A percentile compares a stretch with the other conserved stretches of the same genome.
Conservation (phyloP, 2,888 invertebrate species). For the Eilema depressum region DNA sequence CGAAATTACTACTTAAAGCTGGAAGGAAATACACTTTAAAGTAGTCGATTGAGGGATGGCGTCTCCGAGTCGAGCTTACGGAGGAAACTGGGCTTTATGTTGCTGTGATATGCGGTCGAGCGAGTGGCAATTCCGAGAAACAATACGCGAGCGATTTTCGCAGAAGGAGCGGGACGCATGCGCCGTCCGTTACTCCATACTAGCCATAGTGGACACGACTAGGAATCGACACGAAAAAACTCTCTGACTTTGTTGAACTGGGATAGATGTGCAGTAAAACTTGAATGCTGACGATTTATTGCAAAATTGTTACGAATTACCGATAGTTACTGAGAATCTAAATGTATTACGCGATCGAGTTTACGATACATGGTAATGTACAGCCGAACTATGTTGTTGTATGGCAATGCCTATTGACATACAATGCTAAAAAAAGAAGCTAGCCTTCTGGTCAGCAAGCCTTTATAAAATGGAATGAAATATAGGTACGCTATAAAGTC, state of each 20-base stretch:
- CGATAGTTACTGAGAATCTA: conserved; percentile 68
- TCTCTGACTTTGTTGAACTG: conserved; percentile 79
- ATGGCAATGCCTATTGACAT: too few species aligned
- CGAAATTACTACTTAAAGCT: conserved; percentile 64
- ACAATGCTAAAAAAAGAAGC: too few species aligned
- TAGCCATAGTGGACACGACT: conserved; percentile 73
- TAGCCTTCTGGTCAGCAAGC: too few species aligned
- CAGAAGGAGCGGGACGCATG: conserved; percentile 79
- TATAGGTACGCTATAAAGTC: neutral
- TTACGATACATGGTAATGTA: conserved; percentile 39
- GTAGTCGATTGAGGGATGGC: conserved; percentile 73
- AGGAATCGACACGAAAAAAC: conserved; percentile 82
- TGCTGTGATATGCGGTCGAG: conserved; percentile 73
- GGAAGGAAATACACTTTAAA: conserved; percentile 72
- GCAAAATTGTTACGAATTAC: conserved; percentile 78
- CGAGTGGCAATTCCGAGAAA: conserved; percentile 80
- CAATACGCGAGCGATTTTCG: conserved; percentile 78
- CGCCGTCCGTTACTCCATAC: conserved; percentile 74
- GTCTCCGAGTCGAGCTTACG: conserved; percentile 62
- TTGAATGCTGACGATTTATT: conserved; percentile 72
- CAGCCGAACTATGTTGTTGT: conserved; percentile 5
- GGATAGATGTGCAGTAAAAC: conserved; percentile 70
- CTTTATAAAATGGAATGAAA: too few species aligned
- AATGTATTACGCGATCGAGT: conserved; percentile 39
- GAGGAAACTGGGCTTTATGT: conserved; percentile 69